Evolutionary conservation across 2,797 vertebrate species (phyloP), one percentile per base, ranked within the genome.

Genomic region (Gorsachius magnificus): DNA sequence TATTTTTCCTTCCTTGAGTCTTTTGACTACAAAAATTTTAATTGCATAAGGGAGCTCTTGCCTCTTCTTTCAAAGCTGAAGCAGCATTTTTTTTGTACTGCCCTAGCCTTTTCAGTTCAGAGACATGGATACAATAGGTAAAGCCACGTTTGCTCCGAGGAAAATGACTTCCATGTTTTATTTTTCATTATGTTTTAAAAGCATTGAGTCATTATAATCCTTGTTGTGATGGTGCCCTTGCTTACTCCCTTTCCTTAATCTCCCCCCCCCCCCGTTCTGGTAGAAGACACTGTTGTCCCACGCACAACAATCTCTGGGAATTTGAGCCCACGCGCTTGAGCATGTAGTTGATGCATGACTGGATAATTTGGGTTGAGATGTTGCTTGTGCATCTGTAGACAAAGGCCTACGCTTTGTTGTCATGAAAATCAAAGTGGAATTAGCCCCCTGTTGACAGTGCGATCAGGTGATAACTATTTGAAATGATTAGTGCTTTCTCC

Each of bases 221-320:
- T 63, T 43, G 13, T 1, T 56, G 35, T 56, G 57, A 36, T 28
- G 41, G 5, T 81, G 38, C 28, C 36, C 56, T 94, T 82, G 35
- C 51, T 89, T 68, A 16, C n/a, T 60, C 31, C 79, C 10, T 31
- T 19, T 41, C 16, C 70, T 65, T 22, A 36, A 38, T 76, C 26
- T 35, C 3, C 46, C 43, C 26, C 25, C 54, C 14, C 21, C 21
- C 29, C 6, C 9, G 0, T 54, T 56, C 17, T 89, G 35, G 35
- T 36, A 45, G 77, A 48, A 66, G 56, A 69, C 22, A 4, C 29
- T 33, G 33, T 43, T 82, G 75, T 33, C 83, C 48, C 33, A 48
- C 1, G 0, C 0, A 0, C 11, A 38, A 26, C 58, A 51, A 50
- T 80, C 0, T 0, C 50, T 70, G 24, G 28, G 69, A 19, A 15